Evolutionary conservation across 2,113 vertebrate genomes (phyloP).

Genomic region (Campylomormyrus tamandua): DNA sequence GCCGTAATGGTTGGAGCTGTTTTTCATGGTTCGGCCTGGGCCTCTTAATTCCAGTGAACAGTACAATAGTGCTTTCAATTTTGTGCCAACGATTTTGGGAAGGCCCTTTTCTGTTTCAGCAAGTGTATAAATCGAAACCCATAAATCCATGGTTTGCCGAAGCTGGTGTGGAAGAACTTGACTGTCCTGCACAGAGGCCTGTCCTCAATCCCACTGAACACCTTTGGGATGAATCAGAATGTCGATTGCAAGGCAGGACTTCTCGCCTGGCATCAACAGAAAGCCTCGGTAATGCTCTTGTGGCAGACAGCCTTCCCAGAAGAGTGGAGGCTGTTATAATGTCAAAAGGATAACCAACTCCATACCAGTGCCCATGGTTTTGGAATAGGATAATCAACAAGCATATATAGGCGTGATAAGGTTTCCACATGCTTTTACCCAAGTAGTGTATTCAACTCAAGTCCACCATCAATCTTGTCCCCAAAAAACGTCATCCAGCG

Average conservation of each 20-base stretch:
- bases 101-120: background rate
- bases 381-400: background rate
- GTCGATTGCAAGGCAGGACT: background rate
- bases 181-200: background rate
- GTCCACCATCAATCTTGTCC: background rate
- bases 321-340: background rate
- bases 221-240: background rate
- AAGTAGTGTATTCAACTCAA: background rate
- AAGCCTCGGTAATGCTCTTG: background rate
- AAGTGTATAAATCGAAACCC: background rate
- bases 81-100: background rate
- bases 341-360: background rate
- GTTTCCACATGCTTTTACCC: background rate
- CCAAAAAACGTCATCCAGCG: background rate
- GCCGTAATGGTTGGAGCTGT: background rate
- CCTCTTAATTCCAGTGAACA: background rate
- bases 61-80: background rate
- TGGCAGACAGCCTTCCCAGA: background rate
- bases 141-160: background rate
- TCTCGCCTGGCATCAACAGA: background rate
- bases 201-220: background rate
- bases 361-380: background rate
- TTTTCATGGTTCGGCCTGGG: background rate
- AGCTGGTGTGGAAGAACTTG: background rate
- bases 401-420: background rate